Percentiles rank a stretch among this genome's conserved stretches.
Conservation (phyloP, 30 jellyfish, hydroid and myxozoan species). For the Pelagia noctiluca region DNA sequence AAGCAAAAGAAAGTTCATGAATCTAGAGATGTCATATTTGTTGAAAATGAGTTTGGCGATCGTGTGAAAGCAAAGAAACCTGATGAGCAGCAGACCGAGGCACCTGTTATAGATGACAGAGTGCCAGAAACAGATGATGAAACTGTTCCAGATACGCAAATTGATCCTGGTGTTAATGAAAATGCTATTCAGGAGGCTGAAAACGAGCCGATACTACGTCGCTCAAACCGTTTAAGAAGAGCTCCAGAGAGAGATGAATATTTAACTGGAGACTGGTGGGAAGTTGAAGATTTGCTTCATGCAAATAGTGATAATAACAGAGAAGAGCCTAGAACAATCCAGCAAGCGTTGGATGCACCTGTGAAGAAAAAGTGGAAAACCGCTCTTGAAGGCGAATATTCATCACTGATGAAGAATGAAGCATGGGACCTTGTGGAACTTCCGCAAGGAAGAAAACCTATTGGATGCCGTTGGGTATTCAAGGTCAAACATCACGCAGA, state of each 20-base stretch:
- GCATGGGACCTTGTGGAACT: not conserved
- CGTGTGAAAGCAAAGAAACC: not conserved
- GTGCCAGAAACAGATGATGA: not conserved
- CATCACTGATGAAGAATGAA: not conserved
- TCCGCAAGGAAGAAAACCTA: not conserved
- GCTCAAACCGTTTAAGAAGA: not conserved
- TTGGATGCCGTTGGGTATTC: constrained; percentile 1
- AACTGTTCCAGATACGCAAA: not conserved
- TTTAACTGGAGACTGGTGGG: not conserved
- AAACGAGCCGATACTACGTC: not conserved
- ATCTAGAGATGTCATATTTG: constrained; percentile 26
- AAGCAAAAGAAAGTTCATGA: constrained; percentile 23
- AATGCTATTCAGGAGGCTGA: not conserved
- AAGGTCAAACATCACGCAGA: not conserved
- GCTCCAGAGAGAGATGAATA: not conserved
- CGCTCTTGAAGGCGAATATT: not conserved
- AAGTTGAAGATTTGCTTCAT: not conserved
- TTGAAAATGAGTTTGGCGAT: not conserved
- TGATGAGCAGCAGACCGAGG: not conserved
- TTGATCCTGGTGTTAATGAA: not conserved
- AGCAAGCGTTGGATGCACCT: not conserved
- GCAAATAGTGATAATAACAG: not conserved
- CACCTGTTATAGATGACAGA: not conserved
- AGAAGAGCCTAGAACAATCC: not conserved
- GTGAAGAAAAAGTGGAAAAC: not conserved